Evolutionary conservation across 1,140 invertebrate species (phyloP).

Genomic region (Tyrophagus putrescentiae): DNA sequence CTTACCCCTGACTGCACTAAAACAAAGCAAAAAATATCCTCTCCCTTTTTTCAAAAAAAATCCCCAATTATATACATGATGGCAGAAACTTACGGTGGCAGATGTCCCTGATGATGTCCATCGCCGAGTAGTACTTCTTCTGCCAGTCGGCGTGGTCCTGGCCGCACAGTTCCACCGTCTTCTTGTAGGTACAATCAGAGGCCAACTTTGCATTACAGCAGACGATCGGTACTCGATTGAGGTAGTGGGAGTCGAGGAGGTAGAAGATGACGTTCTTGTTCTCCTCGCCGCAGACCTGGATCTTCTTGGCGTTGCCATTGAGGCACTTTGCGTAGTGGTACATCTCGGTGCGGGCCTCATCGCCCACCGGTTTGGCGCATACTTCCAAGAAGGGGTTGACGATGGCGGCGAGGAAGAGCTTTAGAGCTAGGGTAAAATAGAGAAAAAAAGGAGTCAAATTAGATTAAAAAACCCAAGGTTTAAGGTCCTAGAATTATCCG

Average conservation of each 20-base stretch:
- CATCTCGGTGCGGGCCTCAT: not conserved
- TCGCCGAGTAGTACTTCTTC: not conserved
- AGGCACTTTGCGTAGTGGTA: not conserved
- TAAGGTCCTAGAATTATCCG: too few relatives aligned
- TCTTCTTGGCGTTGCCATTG: not conserved
- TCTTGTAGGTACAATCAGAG: not conserved
- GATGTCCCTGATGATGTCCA: not conserved
- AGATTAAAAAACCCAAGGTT: too few relatives aligned
- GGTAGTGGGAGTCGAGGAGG: not conserved
- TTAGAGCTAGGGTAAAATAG: not conserved
- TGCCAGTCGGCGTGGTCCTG: not conserved
- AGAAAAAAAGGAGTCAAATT: too few relatives aligned
- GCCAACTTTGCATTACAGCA: constrained; percentile 2
- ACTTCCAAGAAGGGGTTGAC: constrained; percentile 2
- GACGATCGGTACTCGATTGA: not conserved
- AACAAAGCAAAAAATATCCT: too few relatives aligned
- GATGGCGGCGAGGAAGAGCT: not conserved
- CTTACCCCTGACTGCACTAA: too few relatives aligned
- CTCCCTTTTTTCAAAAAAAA: not conserved
- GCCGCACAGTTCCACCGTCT: not conserved
- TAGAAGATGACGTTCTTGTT: not conserved
- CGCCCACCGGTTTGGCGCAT: not conserved
- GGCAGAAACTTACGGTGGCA: not conserved
- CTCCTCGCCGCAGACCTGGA: not conserved
- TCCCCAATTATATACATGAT: not conserved